Percentiles rank a stretch among this genome's conserved stretches.
phyloP scores from a whole-genome alignment of 2,113 vertebrate genomes.

The Gila orcuttii region DNA sequence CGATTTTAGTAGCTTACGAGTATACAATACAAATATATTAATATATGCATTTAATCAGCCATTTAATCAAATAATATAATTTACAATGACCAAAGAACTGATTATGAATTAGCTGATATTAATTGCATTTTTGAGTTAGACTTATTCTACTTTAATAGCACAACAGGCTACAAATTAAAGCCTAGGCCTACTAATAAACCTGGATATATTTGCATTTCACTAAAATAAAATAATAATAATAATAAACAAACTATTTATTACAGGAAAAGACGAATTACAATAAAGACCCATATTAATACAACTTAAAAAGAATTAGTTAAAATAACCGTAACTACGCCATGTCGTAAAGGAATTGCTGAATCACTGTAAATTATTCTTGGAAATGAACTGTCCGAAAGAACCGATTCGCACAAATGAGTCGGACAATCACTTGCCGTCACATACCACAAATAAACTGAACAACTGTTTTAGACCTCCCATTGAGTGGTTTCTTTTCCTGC shows the following conservation, averaged over 20 bases:
- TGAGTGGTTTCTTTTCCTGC: neutral
- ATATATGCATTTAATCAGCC: neutral
- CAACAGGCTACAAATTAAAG: too few species aligned
- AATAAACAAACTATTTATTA: neutral
- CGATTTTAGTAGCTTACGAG: neutral
- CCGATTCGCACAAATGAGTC: neutral
- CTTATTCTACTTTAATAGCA: neutral
- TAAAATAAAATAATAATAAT: neutral
- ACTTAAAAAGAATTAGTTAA: neutral
- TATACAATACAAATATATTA: neutral
- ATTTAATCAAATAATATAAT: too few species aligned
- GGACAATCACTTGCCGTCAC: neutral
- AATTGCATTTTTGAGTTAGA: neutral
- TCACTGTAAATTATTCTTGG: neutral
- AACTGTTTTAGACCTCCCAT: neutral
- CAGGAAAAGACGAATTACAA: too few species aligned
- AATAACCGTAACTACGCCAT: neutral
- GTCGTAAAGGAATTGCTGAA: neutral
- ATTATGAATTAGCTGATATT: neutral
- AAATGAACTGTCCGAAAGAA: neutral
- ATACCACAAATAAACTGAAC: neutral
- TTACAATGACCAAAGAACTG: neutral
- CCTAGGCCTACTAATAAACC: neutral
- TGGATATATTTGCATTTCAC: neutral
- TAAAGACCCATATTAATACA: neutral